phyloP scores from a whole-genome alignment of 2,797 vertebrate genomes.

The Sandelia bainsii region DNA sequence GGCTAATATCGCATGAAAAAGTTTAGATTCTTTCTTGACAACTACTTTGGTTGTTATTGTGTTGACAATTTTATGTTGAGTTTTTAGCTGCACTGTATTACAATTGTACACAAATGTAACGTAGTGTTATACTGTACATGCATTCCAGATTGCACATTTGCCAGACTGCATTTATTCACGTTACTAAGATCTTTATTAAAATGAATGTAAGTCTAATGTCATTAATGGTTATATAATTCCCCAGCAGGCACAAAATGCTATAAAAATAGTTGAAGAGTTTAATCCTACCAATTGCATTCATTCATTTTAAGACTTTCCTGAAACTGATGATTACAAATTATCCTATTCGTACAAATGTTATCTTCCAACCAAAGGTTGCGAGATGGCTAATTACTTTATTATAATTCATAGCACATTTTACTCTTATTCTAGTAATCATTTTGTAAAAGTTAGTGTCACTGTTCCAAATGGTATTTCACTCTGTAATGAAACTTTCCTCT shows the following conservation, averaged over 20 bases:
- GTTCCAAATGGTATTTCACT: constrained; percentile 48
- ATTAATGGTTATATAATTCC: constrained; percentile 16
- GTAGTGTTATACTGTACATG: too few relatives aligned
- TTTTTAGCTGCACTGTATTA: too few relatives aligned
- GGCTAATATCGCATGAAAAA: too few relatives aligned
- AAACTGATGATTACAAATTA: constrained; percentile 36
- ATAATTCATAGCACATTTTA: constrained; percentile 30
- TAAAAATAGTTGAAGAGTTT: constrained; percentile 7
- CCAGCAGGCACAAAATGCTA: constrained; percentile 18
- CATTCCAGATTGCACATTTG: too few relatives aligned
- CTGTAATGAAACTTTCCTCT: constrained; percentile 56
- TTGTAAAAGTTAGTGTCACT: constrained; percentile 47
- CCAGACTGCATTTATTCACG: background rate
- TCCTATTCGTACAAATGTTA: constrained; percentile 34
- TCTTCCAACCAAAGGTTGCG: constrained; percentile 31
- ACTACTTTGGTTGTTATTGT: too few relatives aligned
- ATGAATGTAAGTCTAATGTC: constrained; percentile 4
- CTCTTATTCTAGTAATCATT: constrained; percentile 42
- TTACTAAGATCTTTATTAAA: constrained; percentile 11
- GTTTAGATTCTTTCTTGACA: too few relatives aligned
- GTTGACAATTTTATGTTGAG: too few relatives aligned
- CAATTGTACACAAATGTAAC: too few relatives aligned
- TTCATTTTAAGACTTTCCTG: constrained; percentile 24
- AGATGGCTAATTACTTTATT: constrained; percentile 41
- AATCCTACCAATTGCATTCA: background rate